Evolutionary conservation across 2,113 vertebrate species (phyloP), one percentile per base, ranked within the genome.

Genomic region (Macroglossus sobrinus): DNA sequence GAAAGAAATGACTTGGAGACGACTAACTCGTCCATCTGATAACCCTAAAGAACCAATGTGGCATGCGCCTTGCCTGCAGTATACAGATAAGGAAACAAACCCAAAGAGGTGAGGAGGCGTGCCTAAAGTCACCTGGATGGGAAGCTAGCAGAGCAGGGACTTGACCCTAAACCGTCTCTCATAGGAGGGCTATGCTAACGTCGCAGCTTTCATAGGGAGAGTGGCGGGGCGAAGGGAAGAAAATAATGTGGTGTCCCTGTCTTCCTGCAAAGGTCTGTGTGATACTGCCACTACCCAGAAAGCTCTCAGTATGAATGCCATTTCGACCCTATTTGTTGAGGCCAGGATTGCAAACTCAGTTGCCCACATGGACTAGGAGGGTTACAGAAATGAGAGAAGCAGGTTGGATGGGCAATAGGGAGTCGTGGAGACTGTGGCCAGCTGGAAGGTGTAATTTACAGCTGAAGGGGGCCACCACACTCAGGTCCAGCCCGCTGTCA

Each of bases 221-320:
- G 13, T 28, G 14, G 0, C 2, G 1, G 40, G 66, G 47, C 45
- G 38, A 35, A 75, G 45, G 75, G 12, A 26, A 63, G 35, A n/a
- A 43, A 18, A 55, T 12, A 5, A 26, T 0, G 19, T 9, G 74
- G 6, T 0, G 28, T 18, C 79, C 22, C 50, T n/a, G 22, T 43
- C 26, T 81, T 30, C 80, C 66, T 16, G 21, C 40, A 6, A 15
- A 71, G 28, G 68, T 64, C 59, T 57, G 10, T 7, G 12, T 7
- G 11, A n/a, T 2, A 4, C 22, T 0, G 40, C 14, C 7, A 26
- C 15, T 19, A 3, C 66, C 59, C n/a, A 11, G 35, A 43, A 22
- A 76, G 33, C 33, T 63, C 26, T 8, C 4, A 1, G 7, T 6
- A 1, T 9, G 1, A 57, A 63, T 0, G 2, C 19, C 38, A 33